Conservation (phyloP, 2,797 vertebrate species). For the Falco cherrug region DNA sequence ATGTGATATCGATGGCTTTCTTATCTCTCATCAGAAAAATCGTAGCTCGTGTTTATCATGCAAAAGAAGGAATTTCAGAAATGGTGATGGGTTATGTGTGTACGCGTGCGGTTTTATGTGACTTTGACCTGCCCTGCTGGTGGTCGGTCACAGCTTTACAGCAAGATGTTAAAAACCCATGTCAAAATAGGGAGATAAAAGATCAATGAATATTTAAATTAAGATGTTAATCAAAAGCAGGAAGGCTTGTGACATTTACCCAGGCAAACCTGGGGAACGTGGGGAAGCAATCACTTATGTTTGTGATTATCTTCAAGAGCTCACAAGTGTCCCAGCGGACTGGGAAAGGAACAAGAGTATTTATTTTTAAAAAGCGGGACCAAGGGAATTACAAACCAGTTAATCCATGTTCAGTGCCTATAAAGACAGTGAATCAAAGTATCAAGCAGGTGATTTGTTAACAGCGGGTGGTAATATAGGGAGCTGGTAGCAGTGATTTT, state of each 20-base stretch:
- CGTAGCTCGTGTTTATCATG: not conserved
- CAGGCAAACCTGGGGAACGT: not conserved
- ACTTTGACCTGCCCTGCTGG: not conserved
- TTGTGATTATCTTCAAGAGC: constrained; percentile 34
- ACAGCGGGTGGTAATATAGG: not conserved
- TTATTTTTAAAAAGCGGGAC: not conserved
- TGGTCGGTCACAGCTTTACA: not conserved
- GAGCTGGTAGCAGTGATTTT: not conserved
- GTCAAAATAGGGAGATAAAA: not conserved
- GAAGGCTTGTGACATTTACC: constrained; percentile 45
- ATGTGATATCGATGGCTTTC: not conserved
- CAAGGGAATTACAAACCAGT: not conserved
- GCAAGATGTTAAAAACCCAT: not conserved
- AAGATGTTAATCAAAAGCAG: constrained; percentile 34
- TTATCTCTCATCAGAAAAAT: not conserved
- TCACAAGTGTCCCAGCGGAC: not conserved
- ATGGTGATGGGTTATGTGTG: not conserved
- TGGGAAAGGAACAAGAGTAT: not conserved
- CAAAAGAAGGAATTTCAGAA: not conserved
- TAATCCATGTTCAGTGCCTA: not conserved
- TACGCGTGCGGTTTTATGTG: accelerated
- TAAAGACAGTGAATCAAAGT: not conserved
- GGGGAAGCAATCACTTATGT: not conserved
- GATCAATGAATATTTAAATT: constrained; percentile 34
- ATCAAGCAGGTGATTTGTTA: not conserved